Evolutionary conservation across 2,888 invertebrate genomes (phyloP), one percentile per base, ranked within the genome.

Genomic region (Leucania comma): DNA sequence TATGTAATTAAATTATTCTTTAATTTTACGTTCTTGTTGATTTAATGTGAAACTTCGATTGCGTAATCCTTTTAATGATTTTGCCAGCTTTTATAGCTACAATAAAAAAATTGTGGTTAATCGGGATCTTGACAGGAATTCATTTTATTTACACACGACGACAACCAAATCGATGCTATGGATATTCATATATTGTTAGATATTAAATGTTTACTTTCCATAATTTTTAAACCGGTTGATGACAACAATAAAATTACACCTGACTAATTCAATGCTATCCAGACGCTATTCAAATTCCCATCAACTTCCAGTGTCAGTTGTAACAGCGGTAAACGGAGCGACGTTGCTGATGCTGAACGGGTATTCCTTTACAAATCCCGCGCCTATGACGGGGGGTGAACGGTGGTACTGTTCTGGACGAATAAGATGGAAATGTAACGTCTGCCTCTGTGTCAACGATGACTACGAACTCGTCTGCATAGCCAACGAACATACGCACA

Each of bases 381-480:
- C 94, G 0, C 95, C 95, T 0, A 92, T 95, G 88, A 85, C 90
- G 5, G 93, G 93, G 2, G 96, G 96, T 1, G 96, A 95, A 65
- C 84, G 94, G 0, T 95, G 96, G 95, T 95, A 93, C 87, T 95
- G 96, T 79, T 93, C 95, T 0, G 96, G 95, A 2, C 88, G 94
- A 69, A 74, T 89, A 50, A 87, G 87, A 38, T 95, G 92, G 92
- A 90, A 91, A 5, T 95, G 95, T 84, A 90, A 80, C 26, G 95
- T 95, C 0, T 95, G 94, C 62, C 89, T 95, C 6, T 93, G 95
- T 62, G 95, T 95, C 29, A 95, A 96, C 78, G 95, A 95, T 69
- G 95, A 96, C 60, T 95, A 95, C 59, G 95, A 95, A 78, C 89
- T 96, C 8, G 94, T 95, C 32, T 94, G 93, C 71, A 90, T 95